A percentile compares a stretch with the other conserved stretches of the same genome.
Conservation (phyloP, 1,140 invertebrate genomes). For the Oryctes rhinoceros region DNA sequence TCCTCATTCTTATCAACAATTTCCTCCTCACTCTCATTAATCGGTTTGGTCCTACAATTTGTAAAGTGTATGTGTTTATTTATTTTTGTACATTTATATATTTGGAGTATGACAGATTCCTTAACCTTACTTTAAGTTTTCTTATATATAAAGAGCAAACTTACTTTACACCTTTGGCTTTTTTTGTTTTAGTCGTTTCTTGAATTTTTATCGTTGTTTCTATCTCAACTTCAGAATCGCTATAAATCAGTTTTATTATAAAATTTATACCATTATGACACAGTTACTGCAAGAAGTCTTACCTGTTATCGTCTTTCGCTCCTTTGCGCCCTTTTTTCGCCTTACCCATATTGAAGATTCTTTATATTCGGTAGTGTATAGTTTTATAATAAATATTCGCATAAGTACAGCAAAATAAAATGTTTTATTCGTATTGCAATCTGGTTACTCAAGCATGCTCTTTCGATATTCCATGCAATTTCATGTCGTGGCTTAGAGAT, state of each 20-base stretch:
- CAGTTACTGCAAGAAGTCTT: conserved; percentile 58
- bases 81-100: too few species aligned
- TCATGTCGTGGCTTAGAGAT: conserved; percentile 19
- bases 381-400: conserved; percentile 34
- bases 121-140: conserved; percentile 34
- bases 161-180: conserved; percentile 56
- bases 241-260: conserved; percentile 43
- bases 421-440: conserved; percentile 29
- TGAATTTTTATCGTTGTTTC: conserved; percentile 51
- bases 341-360: conserved; percentile 70
- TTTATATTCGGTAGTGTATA: conserved; percentile 24
- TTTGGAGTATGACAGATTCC: not conserved
- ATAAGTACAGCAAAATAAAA: conserved; percentile 38
- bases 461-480: conserved; percentile 4
- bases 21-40: conserved; percentile 47
- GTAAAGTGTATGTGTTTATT: conserved; percentile 44
- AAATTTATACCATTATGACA: conserved; percentile 54
- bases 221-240: conserved; percentile 55
- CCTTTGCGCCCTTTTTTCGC: conserved; percentile 74
- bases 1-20: conserved; percentile 56
- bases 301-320: conserved; percentile 71
- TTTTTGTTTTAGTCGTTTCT: conserved; percentile 53
- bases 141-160: conserved; percentile 7
- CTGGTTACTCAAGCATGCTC: conserved; percentile 41
- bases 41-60: conserved; percentile 32